Percentiles rank a stretch among this genome's conserved stretches.
phyloP scores from a whole-genome alignment of 2,797 vertebrate genomes.

The Oryzias dopingdopingensis region DNA sequence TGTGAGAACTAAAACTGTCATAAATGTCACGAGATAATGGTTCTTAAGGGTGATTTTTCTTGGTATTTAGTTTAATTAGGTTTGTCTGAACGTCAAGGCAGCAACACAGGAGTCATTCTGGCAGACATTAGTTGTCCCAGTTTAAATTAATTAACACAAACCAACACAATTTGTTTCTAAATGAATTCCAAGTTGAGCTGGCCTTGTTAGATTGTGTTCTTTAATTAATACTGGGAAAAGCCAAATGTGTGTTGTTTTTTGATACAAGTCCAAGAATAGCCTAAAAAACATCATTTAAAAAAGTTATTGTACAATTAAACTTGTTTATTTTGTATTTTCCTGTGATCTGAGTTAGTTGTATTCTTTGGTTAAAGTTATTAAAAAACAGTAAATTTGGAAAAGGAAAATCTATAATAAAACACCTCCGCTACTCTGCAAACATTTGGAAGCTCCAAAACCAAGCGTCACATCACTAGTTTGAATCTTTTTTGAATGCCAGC shows the following conservation, averaged over 20 bases:
- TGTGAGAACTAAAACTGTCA: too few species aligned
- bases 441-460: too few species aligned
- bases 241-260: slow-evolving; percentile 37
- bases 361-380: background rate
- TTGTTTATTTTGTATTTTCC: slow-evolving; percentile 6
- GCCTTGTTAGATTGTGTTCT: slow-evolving; percentile 38
- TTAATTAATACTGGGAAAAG: slow-evolving; percentile 38
- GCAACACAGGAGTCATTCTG: slow-evolving; percentile 24
- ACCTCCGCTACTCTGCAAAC: too few species aligned
- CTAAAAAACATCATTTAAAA: slow-evolving; percentile 7
- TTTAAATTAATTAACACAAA: slow-evolving; percentile 56
- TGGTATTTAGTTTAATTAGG: slow-evolving; percentile 41
- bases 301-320: slow-evolving; percentile 1
- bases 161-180: slow-evolving; percentile 45
- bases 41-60: slow-evolving; percentile 13
- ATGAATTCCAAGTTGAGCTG: slow-evolving; percentile 46
- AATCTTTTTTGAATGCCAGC: too few species aligned
- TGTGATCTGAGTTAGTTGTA: background rate
- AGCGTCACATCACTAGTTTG: too few species aligned
- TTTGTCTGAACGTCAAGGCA: slow-evolving; percentile 33
- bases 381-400: too few species aligned
- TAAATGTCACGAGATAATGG: background rate
- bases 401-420: too few species aligned
- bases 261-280: slow-evolving; percentile 29
- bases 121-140: slow-evolving; percentile 31